phyloP scores from a whole-genome alignment of 1,140 invertebrate genomes.

The Meloidogyne floridensis region DNA sequence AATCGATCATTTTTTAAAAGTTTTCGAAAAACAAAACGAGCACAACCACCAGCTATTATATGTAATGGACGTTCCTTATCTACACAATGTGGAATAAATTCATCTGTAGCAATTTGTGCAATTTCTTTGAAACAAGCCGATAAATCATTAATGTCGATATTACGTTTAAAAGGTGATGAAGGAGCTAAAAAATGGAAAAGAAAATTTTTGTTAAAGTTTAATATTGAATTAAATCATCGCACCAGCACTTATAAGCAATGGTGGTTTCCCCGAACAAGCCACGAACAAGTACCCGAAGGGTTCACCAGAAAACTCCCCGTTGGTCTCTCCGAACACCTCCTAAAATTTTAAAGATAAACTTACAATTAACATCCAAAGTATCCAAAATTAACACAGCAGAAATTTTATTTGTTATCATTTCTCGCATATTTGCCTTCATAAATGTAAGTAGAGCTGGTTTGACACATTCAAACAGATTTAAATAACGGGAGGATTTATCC shows the following conservation, averaged over 20 bases:
- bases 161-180: constrained; percentile 34
- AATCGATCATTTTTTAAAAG: constrained; percentile 41
- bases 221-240: no score
- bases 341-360: not conserved
- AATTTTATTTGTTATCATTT: constrained; percentile 49
- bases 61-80: constrained; percentile 34
- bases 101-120: constrained; percentile 49
- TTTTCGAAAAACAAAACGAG: constrained; percentile 49
- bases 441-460: constrained; percentile 44
- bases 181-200: constrained; percentile 36
- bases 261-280: no score
- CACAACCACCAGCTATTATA: constrained; percentile 45
- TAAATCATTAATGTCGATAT: constrained; percentile 36
- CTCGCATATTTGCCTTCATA: constrained; percentile 51
- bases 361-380: constrained; percentile 29
- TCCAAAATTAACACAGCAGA: constrained; percentile 47
- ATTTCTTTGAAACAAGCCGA: constrained; percentile 51
- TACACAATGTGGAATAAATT: constrained; percentile 50
- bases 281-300: no score
- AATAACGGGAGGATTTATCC: constrained; percentile 33
- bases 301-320: no score
- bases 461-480: constrained; percentile 46
- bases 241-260: no score
- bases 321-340: no score
- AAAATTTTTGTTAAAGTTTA: not conserved